These are phyloP conservation scores for Lasioglossum pauxillum DNA, from an alignment of 2,888 invertebrate genomes.

Conservation along the genomic window DNA sequence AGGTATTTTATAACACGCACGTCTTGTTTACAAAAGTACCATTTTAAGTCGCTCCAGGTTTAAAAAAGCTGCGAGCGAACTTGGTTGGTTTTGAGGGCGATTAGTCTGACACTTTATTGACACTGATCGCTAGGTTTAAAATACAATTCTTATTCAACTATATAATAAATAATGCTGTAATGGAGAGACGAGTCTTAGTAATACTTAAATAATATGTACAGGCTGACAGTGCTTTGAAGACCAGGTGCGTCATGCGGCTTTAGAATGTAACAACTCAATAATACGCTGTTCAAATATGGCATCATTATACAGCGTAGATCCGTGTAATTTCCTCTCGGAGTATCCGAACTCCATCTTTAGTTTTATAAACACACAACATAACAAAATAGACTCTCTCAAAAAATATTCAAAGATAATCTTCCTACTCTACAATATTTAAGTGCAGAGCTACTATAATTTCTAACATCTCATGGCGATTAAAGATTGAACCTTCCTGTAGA, in stretches of 20 bases:
- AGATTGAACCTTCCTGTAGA: background rate
- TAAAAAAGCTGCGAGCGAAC: background rate
- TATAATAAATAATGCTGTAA: conserved; percentile 28
- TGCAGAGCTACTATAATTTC: background rate
- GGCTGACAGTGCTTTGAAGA: background rate
- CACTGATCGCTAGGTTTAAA: background rate
- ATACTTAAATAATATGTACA: conserved; percentile 39
- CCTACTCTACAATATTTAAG: background rate
- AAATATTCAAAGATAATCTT: background rate
- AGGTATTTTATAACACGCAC: background rate
- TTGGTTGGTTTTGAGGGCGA: background rate
- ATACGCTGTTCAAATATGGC: conserved; percentile 15
- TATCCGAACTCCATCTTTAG: background rate
- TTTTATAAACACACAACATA: background rate
- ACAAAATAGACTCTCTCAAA: background rate
- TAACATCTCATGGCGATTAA: background rate
- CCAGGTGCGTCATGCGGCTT: background rate
- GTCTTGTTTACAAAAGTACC: background rate
- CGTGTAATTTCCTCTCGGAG: background rate
- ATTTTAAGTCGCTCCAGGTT: background rate
- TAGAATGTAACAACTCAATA: background rate
- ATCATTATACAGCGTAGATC: background rate
- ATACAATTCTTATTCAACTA: conserved; percentile 6
- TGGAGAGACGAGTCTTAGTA: background rate
- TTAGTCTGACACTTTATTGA: conserved; percentile 22